Base-by-base conservation (phyloP, 2,888 invertebrate genomes). In the Caenorhabditis japonica region DNA sequence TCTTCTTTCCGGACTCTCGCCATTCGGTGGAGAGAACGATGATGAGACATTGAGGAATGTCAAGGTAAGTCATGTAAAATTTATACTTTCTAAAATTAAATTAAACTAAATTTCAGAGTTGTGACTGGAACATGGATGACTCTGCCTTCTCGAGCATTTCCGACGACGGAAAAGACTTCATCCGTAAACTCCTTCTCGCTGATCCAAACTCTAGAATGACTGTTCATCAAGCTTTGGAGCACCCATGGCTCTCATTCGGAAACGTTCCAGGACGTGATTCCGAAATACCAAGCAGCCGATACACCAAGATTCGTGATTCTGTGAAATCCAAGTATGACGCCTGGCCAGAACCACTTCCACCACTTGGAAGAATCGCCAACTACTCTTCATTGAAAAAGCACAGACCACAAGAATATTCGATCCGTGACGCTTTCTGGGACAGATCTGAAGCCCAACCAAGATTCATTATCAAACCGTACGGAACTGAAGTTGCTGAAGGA, bases 81-180 rank as follows among this genome's bases (percentile, higher is more conserved):
- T 1, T 23, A 1, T 10, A 36, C 21, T 15, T 13, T 33, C n/a
- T n/a, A n/a, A n/a, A n/a, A 13, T 33, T 44, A 13, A 41, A 30
- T 17, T 1, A 41, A 2, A 5, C n/a, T 21, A 39, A 36, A 25
- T 69, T 69, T 68, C 68, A 59, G 64, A 73, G 94, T 10, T 97
- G 97, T 89, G 96, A 97, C 89, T 97, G 97, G 97, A 95, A 95
- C 91, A 97, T 99, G 90, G 97, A 99, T 88, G 93, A 93, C 88
- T 95, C 96, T 85, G 93, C 95, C 8, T 99, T 99, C 91, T 91
- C 92, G 23, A 92, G 93, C 86, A 94, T 99, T 58, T 97, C 97
- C 0, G 94, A 94, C 61, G 95, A 97, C 88, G 99, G 93, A 85
- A 97, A 94, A 90, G 99, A 99, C 91, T 99, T 99, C 89, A 99